These are phyloP conservation scores for Cinara cedri DNA, from an alignment of 2,888 invertebrate genomes.

Conservation along the genomic window DNA sequence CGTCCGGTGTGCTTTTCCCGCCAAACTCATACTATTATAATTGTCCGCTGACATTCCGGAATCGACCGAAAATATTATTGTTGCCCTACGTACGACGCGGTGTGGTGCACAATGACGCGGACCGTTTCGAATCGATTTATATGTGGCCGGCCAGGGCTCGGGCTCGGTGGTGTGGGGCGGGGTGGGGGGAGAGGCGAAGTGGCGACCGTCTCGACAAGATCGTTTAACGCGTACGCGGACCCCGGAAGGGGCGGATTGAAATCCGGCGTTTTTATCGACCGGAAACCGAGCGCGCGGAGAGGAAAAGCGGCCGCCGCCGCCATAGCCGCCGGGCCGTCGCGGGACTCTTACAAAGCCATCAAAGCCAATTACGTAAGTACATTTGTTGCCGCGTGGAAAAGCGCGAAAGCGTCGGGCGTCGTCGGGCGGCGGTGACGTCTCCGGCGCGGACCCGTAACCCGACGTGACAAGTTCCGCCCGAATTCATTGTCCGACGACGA, in stretches of 20 bases:
- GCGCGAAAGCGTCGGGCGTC: slow-evolving; percentile 4
- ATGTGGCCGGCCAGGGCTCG: too few species aligned
- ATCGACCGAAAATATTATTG: too few species aligned
- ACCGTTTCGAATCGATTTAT: too few species aligned
- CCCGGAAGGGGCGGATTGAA: slow-evolving; percentile 16
- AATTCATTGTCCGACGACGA: slow-evolving; percentile 25
- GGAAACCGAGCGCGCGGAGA: not conserved
- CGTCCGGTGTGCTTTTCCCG: too few species aligned
- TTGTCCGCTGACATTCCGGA: too few species aligned
- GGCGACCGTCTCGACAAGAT: too few species aligned
- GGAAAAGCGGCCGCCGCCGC: not conserved
- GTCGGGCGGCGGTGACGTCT: not conserved
- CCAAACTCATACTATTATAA: too few species aligned
- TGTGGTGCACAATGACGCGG: not conserved
- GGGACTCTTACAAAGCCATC: slow-evolving; percentile 44
- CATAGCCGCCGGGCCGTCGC: slow-evolving; percentile 1
- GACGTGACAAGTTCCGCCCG: slow-evolving; percentile 46
- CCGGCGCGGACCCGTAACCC: slow-evolving; percentile 34
- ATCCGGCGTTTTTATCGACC: slow-evolving; percentile 19
- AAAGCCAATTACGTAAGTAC: slow-evolving; percentile 54
- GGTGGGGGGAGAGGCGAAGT: too few species aligned
- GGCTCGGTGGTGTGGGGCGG: too few species aligned
- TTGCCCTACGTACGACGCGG: too few species aligned
- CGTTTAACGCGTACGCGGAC: too few species aligned
- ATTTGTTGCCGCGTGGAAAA: slow-evolving; percentile 14